Base-by-base conservation (phyloP, 2,797 vertebrate species). In the Neomorphus geoffroyi region DNA sequence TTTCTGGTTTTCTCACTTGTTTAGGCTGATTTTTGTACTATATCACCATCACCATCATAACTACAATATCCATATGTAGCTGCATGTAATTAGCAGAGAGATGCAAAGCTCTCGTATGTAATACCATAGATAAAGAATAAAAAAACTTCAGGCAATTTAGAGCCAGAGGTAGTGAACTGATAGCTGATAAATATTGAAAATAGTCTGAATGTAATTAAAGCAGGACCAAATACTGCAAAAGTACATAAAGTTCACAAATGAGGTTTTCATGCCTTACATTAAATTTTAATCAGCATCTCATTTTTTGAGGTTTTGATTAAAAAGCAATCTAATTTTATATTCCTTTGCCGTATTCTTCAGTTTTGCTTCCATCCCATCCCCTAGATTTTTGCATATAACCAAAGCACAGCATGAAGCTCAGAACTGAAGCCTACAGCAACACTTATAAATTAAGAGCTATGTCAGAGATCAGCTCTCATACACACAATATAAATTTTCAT, bases 361-460 rank as follows among this genome's bases (percentile, higher is more conserved):
- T 56, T 88, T 51, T 83, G 24, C 51, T 85, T 45, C 60, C 24
- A 41, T 11, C 37, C 12, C 45, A 77, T 32, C 7, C 30, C n/a
- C 32, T 27, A 33, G 27, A 75, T 81, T 80, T 80, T 57, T 70
- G 28, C 64, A 80, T 46, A 45, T 24, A 86, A 81, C n/a, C 2
- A 1, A 82, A 67, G 56, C 48, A 73, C 56, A 57, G 37, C 27
- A 82, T 56, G 35, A 85, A 82, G 26, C 66, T 50, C 39, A 53
- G 48, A 84, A 74, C 24, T 15, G 28, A 93, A 91, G 62, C 61
- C 60, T 85, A 41, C 23, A 80, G 78, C 37, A 92, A 92, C 81
- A 58, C 78, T 89, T 89, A 93, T 74, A 94, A 85, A 96, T 89
- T 61, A 94, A 92, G 88, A 96, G 74, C 78, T 80, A 93, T 92